Percentiles rank a stretch among this genome's conserved stretches.
Conservation (phyloP, 2,888 invertebrate genomes). For the Drosophila paranaensis region DNA sequence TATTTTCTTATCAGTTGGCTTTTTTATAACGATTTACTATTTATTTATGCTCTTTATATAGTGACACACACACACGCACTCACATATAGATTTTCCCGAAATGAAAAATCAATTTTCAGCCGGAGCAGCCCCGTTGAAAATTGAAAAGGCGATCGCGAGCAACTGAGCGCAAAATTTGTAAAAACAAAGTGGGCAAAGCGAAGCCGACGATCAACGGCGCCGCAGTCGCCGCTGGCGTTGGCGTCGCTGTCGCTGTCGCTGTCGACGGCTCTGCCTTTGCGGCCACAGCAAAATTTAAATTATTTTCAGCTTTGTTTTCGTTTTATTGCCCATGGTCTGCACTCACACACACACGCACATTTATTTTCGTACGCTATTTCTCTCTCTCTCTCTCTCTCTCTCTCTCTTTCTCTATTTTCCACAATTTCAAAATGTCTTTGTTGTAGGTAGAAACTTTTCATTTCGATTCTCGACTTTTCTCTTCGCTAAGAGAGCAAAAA, state of each 20-base stretch:
- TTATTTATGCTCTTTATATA: constrained; percentile 35
- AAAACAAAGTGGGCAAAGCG: constrained; percentile 59
- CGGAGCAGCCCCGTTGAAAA: constrained; percentile 62
- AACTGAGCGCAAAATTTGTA: constrained; percentile 81
- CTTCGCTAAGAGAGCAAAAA: constrained; percentile 24
- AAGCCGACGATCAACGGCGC: constrained; percentile 38
- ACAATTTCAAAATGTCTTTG: constrained; percentile 54
- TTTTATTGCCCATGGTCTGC: constrained; percentile 53
- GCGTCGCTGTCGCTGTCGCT: background rate
- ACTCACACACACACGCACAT: constrained; percentile 37
- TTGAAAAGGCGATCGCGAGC: constrained; percentile 80
- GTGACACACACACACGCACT: constrained; percentile 10
- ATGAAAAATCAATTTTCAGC: constrained; percentile 37
- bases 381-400: constrained; percentile 46
- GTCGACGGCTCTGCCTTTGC: constrained; percentile 38
- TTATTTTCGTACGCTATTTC: constrained; percentile 69
- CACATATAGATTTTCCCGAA: constrained; percentile 32
- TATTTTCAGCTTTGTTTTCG: constrained; percentile 75
- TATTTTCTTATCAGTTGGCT: constrained; percentile 45
- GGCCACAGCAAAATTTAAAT: constrained; percentile 72
- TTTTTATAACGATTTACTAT: constrained; percentile 22
- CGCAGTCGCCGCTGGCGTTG: constrained; percentile 9
- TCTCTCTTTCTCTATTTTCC: constrained; percentile 45
- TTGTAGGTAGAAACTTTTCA: constrained; percentile 23
- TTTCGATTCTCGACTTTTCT: constrained; percentile 36